Evolutionary conservation across 2,888 invertebrate species (phyloP).

Genomic region (Quadroppia sp.): DNA sequence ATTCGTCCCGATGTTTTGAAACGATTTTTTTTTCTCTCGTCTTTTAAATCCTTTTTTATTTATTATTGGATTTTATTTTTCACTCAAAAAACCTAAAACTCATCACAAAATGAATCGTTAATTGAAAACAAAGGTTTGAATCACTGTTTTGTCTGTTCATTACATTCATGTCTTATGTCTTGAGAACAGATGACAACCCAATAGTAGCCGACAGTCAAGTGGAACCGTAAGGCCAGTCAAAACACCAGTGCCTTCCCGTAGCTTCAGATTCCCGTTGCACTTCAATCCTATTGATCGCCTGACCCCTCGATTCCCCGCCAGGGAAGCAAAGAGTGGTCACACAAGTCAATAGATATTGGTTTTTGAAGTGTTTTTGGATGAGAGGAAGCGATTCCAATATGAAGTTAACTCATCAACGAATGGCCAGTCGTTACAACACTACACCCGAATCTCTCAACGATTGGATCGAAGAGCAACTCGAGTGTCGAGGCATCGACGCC

Average conservation of each 20-base stretch:
- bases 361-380: neutral
- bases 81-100: neutral
- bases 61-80: neutral
- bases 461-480: slow-evolving; percentile 71
- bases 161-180: neutral
- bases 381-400: neutral
- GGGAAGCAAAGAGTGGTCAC: neutral
- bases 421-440: slow-evolving; percentile 25
- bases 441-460: slow-evolving; percentile 63
- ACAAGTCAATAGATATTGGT: neutral
- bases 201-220: neutral
- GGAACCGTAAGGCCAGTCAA: neutral
- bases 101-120: neutral
- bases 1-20: neutral
- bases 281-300: neutral
- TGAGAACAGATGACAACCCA: neutral
- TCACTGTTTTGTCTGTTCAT: neutral
- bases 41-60: neutral
- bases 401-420: slow-evolving; percentile 25
- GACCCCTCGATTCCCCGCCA: neutral
- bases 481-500: slow-evolving; percentile 69
- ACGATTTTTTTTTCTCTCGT: neutral
- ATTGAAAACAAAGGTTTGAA: neutral
- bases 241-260: slow-evolving; percentile 16
- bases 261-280: neutral